Evolutionary conservation across 2,113 vertebrate species (phyloP).

Genomic region (Aramus guarauna): DNA sequence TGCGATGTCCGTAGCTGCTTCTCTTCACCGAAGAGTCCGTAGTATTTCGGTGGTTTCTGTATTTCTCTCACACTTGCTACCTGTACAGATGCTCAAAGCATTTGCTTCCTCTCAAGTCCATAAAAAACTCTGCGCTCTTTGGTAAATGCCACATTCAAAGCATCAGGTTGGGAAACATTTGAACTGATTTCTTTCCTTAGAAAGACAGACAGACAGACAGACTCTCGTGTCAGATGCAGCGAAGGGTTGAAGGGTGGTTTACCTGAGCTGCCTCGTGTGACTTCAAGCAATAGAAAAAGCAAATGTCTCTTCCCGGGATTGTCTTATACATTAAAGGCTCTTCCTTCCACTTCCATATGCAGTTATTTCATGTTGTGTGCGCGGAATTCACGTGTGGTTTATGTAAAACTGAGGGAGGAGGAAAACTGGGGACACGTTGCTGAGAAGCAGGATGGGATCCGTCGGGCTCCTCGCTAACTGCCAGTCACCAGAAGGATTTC

Average conservation of each 20-base stretch:
- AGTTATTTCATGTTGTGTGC: neutral
- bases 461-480: neutral
- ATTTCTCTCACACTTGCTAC: neutral
- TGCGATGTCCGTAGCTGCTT: neutral
- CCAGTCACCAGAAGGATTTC: neutral
- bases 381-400: fast-evolving
- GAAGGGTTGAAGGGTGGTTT: neutral
- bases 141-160: neutral
- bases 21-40: fast-evolving
- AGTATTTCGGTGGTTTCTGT: neutral
- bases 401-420: neutral
- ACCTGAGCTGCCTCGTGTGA: neutral
- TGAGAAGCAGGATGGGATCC: neutral
- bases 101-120: neutral
- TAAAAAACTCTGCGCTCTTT: fast-evolving
- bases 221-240: neutral
- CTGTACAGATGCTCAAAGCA: neutral
- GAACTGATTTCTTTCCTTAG: neutral
- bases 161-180: neutral
- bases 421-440: neutral
- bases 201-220: neutral
- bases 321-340: neutral
- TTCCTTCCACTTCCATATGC: neutral
- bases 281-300: neutral
- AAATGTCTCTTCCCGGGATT: neutral